Evolutionary conservation across 2,797 vertebrate genomes (phyloP).

Genomic region (Acanthurus leucopareius): DNA sequence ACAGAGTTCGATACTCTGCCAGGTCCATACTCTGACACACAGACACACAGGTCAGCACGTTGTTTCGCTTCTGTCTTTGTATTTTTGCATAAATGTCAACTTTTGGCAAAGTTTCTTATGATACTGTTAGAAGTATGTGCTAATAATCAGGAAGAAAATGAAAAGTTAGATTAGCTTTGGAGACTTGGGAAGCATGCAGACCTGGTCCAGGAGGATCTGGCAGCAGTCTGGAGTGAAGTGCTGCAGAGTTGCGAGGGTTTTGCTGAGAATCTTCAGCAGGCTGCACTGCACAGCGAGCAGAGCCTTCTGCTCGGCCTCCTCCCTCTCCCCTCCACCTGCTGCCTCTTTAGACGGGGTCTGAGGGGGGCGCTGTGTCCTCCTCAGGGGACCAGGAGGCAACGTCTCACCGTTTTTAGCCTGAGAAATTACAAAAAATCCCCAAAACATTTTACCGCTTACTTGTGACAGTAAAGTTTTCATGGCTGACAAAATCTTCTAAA

Average conservation of each 20-base stretch:
- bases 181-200: slow-evolving; percentile 51
- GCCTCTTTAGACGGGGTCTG: slow-evolving; percentile 86
- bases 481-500: not conserved
- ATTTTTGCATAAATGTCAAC: not conserved
- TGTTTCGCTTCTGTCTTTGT: too few species aligned
- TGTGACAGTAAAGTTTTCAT: not conserved
- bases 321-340: slow-evolving; percentile 82
- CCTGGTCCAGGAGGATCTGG: slow-evolving; percentile 98
- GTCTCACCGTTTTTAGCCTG: slow-evolving; percentile 94
- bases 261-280: slow-evolving; percentile 97
- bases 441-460: not conserved
- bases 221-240: slow-evolving; percentile 98
- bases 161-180: not conserved
- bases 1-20: slow-evolving; percentile 93
- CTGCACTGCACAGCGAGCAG: slow-evolving; percentile 93
- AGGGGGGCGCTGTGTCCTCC: slow-evolving; percentile 85
- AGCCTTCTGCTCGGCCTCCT: slow-evolving; percentile 92
- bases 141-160: not conserved
- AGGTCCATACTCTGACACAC: slow-evolving; percentile 93
- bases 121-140: not conserved
- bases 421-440: not conserved
- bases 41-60: not conserved
- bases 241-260: slow-evolving; percentile 93
- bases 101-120: not conserved
- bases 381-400: slow-evolving; percentile 86